phyloP scores from a whole-genome alignment of 2,888 invertebrate species.

The Acanthosoma haemorrhoidale region DNA sequence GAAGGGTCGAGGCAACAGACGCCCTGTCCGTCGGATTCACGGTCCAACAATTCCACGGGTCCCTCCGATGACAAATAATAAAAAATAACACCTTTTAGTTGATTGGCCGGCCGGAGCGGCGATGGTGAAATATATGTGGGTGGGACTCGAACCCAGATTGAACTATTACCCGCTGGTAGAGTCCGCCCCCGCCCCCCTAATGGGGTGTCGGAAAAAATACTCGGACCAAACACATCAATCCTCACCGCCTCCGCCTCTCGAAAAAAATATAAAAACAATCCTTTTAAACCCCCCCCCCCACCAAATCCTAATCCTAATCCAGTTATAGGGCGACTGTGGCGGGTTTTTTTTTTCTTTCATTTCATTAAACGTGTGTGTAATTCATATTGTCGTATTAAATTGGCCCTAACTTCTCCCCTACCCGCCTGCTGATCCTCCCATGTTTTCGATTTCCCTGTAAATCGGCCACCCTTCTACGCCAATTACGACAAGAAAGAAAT shows the following conservation, averaged over 20 bases:
- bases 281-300: conserved; percentile 1
- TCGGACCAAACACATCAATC: conserved; percentile 16
- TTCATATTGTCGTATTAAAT: conserved; percentile 6
- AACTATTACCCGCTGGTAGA: conserved; percentile 35
- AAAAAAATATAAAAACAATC: conserved; percentile 28
- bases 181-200: too few species aligned
- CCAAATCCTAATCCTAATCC: background rate
- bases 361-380: background rate
- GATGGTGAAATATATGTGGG: conserved; percentile 27
- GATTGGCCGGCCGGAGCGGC: too few species aligned
- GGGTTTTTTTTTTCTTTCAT: too few species aligned
- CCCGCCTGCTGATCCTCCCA: too few species aligned
- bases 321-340: background rate
- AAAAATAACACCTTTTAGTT: conserved; percentile 40
- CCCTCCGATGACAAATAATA: too few species aligned
- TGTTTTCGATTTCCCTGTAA: too few species aligned
- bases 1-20: too few species aligned
- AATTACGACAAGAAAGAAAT: too few species aligned
- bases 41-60: too few species aligned
- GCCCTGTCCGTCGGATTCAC: too few species aligned
- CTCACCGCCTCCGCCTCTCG: background rate
- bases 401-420: too few species aligned
- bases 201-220: background rate
- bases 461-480: too few species aligned
- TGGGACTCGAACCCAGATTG: conserved; percentile 30